phyloP scores from a whole-genome alignment of 2,797 vertebrate genomes.

The Coracias cyanogaster region DNA sequence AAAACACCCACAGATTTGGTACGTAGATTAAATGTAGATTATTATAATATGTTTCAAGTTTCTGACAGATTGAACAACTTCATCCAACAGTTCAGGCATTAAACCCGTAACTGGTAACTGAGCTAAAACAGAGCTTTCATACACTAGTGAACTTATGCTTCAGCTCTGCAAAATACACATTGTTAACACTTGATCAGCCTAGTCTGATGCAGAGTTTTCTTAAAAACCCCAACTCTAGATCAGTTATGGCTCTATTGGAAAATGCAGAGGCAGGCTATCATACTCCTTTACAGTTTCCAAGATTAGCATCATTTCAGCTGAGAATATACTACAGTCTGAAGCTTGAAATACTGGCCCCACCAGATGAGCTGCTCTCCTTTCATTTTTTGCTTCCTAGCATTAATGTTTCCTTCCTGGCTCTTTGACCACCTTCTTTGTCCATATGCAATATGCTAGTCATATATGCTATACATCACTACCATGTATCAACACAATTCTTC shows the following conservation, averaged over 20 bases:
- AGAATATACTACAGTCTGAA: neutral
- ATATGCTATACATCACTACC: neutral
- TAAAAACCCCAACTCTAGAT: neutral
- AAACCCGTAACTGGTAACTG: neutral
- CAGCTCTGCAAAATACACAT: neutral
- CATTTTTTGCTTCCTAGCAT: neutral
- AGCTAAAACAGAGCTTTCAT: neutral
- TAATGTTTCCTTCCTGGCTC: neutral
- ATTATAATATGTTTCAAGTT: neutral
- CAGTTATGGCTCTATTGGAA: neutral
- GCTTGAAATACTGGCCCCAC: neutral
- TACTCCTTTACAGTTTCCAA: neutral
- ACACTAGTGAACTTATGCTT: neutral
- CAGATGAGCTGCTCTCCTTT: neutral
- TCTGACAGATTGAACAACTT: neutral
- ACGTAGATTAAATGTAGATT: fast-evolving
- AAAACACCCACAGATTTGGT: neutral
- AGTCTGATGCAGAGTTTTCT: neutral
- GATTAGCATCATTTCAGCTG: neutral
- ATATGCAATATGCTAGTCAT: neutral
- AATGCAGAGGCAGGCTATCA: neutral
- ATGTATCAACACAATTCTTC: neutral
- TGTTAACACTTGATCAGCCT: neutral
- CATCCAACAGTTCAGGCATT: neutral
- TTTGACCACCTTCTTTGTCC: neutral